Evolutionary conservation across 2,113 vertebrate species (phyloP).

Genomic region (Picathartes gymnocephalus): DNA sequence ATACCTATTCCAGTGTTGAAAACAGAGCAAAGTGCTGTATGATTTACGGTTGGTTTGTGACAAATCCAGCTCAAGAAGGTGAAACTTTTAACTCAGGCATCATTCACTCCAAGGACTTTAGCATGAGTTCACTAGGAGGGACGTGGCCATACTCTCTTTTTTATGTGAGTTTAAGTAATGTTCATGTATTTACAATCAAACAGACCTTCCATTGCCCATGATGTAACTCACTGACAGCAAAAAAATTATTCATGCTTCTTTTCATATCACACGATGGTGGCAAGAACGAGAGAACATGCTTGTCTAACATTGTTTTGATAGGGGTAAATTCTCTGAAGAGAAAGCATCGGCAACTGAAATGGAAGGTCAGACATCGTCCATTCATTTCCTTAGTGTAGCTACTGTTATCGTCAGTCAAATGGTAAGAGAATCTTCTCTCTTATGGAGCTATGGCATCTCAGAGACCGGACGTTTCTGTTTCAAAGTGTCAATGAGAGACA

Average conservation of each 20-base stretch:
- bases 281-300: conserved; percentile 79
- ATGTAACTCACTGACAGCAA: conserved; percentile 71
- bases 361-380: conserved; percentile 55
- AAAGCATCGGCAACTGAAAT: conserved; percentile 64
- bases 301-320: conserved; percentile 71
- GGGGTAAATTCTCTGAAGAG: conserved; percentile 71
- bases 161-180: conserved; percentile 33
- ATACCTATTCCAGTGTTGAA: conserved; percentile 45
- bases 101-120: conserved; percentile 43
- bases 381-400: conserved; percentile 28
- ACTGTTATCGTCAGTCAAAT: background rate
- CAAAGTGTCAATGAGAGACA: conserved; percentile 99
- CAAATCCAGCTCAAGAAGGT: conserved; percentile 46
- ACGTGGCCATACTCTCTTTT: conserved; percentile 28
- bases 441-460: conserved; percentile 79
- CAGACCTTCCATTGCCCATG: conserved; percentile 71
- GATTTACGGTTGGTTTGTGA: conserved; percentile 33
- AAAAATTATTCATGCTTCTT: conserved; percentile 82
- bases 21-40: conserved; percentile 43
- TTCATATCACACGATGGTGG: conserved; percentile 74
- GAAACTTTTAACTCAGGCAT: background rate
- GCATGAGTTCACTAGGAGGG: conserved; percentile 36
- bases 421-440: background rate
- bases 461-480: conserved; percentile 92
- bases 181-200: conserved; percentile 76